phyloP scores from a whole-genome alignment of 1,140 invertebrate species.

The Bombus haemorrhoidalis region DNA sequence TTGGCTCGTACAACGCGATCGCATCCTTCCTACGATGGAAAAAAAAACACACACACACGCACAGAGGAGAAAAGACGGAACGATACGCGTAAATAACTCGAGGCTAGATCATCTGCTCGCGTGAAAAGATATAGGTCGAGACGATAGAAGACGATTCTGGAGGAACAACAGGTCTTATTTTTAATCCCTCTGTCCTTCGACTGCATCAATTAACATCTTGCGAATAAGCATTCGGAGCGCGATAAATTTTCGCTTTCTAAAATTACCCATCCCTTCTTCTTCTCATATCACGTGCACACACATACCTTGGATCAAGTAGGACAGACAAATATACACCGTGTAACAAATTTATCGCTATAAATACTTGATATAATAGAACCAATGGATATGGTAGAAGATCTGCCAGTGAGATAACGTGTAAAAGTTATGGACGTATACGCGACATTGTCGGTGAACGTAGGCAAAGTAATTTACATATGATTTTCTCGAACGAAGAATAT shows the following conservation, averaged over 20 bases:
- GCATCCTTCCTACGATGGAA: conserved; percentile 2
- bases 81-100: conserved; percentile 51
- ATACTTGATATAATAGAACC: too few species aligned
- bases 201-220: not conserved
- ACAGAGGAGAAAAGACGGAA: not conserved
- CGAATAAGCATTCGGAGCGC: not conserved
- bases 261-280: not conserved
- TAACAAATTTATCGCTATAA: too few species aligned
- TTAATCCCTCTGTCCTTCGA: not conserved
- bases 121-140: conserved; percentile 54
- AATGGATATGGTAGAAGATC: too few species aligned
- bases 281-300: too few species aligned
- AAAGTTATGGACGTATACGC: too few species aligned
- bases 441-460: too few species aligned
- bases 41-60: too few species aligned
- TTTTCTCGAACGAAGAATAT: too few species aligned
- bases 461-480: too few species aligned
- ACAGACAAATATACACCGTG: not conserved
- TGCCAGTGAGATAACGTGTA: too few species aligned
- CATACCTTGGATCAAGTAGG: too few species aligned
- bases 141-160: conserved; percentile 14
- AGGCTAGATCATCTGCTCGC: conserved; percentile 40
- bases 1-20: not conserved
- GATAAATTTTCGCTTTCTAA: not conserved
- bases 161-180: conserved; percentile 39